Base-by-base conservation (phyloP, 2,113 vertebrate genomes). In the Syngnathus typhle region DNA sequence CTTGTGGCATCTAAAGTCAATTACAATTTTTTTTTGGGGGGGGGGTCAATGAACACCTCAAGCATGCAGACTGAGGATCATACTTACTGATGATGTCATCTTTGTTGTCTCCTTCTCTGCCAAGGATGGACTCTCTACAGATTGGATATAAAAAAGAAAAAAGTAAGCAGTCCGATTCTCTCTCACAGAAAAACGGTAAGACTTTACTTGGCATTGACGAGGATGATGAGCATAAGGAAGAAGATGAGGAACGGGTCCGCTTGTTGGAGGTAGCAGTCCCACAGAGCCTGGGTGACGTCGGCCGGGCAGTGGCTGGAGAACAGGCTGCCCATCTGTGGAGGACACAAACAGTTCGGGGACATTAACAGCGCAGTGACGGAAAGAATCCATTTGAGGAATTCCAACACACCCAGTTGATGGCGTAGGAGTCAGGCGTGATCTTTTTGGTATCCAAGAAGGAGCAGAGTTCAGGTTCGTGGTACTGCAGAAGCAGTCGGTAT, bases 371-470 rank as follows among this genome's bases (percentile, higher is more conserved):
- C 43, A 51, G 27, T 4, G 2, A 0, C 27, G 3, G 27, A 15
- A 16, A 65, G n/a, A 11, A 7, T 8, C 1, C 7, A n/a, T 52
- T 41, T 2, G 3, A 3, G 5, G 8, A 43, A 16, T 7, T 60
- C 43, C 37, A 1, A 75, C 90, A 88, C 83, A 96, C 96, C 96
- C 96, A 99, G 90, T 90, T 92, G 82, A 99, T 94, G 89, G 94
- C 93, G 80, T 99, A 99, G 1, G 93, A 94, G 88, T 99, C 96
- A 41, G 97, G 97, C 43, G 95, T 98, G 88, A 99, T 96, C 90
- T 98, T 99, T 91, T 98, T 99, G 73, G 97, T 99, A 85, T 98
- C 96, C 83, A 98, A 87, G 88, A 96, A 96, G 58, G 95, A 98
- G 87, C 97, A 99, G 77, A 99, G 94, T 79, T 98, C 96, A 36